Percentiles rank a stretch among this genome's conserved stretches.
Conservation (phyloP, 2,888 invertebrate species). For the Criorhina ranunculi region DNA sequence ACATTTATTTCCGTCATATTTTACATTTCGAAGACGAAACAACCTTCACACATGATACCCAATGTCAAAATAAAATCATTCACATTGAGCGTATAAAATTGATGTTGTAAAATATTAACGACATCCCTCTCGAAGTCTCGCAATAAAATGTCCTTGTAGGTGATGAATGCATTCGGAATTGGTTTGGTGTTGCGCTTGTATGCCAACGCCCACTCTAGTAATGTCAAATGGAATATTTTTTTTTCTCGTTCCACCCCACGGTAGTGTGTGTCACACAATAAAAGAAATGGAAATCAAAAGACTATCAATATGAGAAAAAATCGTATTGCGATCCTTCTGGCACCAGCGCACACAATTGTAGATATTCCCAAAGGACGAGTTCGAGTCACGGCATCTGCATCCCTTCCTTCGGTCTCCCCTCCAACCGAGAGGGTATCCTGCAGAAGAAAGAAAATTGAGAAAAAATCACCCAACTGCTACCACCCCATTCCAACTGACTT, state of each 20-base stretch:
- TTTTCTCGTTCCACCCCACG: neutral
- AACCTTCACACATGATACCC: constrained; percentile 21
- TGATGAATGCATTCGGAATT: constrained; percentile 56
- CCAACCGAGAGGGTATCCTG: constrained; percentile 11
- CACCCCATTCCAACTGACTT: constrained; percentile 5
- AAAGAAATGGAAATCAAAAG: constrained; percentile 79
- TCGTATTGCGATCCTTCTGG: constrained; percentile 78
- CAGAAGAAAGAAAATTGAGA: constrained; percentile 43
- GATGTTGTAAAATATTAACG: constrained; percentile 66
- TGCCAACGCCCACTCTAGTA: constrained; percentile 47
- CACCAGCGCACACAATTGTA: constrained; percentile 28
- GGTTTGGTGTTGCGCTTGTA: constrained; percentile 16
- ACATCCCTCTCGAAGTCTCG: constrained; percentile 26
- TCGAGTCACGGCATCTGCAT: constrained; percentile 53
- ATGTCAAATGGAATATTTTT: too few relatives aligned
- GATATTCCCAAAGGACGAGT: constrained; percentile 48
- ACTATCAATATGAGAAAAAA: constrained; percentile 82
- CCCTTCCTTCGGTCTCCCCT: constrained; percentile 5
- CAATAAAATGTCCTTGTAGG: constrained; percentile 44
- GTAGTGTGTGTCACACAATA: constrained; percentile 35
- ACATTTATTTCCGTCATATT: constrained; percentile 53
- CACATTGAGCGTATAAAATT: constrained; percentile 45
- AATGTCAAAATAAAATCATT: constrained; percentile 52
- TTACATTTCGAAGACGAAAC: constrained; percentile 16
- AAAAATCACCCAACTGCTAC: constrained; percentile 46